Evolutionary conservation across 2,113 vertebrate genomes (phyloP).

Genomic region (Sminthopsis crassicaudata): DNA sequence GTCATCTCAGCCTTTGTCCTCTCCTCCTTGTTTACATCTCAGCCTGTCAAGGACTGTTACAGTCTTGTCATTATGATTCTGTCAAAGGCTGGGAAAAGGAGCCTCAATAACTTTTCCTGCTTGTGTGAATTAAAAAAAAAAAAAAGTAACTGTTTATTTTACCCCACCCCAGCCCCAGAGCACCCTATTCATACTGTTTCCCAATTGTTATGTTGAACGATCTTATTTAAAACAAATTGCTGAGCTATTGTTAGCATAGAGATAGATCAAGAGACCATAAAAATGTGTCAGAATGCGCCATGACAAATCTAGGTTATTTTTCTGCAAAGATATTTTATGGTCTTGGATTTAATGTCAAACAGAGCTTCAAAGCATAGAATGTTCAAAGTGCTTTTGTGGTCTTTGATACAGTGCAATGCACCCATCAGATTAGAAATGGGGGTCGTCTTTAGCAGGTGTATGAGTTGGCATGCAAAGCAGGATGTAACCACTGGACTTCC

Average conservation of each 20-base stretch:
- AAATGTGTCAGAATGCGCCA: not conserved
- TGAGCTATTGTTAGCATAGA: conserved; percentile 59
- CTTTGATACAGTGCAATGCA: not conserved
- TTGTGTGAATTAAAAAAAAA: conserved; percentile 6
- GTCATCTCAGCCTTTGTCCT: not conserved
- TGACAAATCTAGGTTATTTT: conserved; percentile 49
- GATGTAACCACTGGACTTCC: not conserved
- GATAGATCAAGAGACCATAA: conserved; percentile 60
- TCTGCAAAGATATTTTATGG: not conserved
- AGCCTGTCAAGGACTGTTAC: not conserved
- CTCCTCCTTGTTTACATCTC: not conserved
- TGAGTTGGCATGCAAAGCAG: not conserved
- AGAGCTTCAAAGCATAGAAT: not conserved
- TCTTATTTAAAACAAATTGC: conserved; percentile 42
- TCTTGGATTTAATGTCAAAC: not conserved
- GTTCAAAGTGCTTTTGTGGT: conserved; percentile 11
- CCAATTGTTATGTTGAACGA: conserved; percentile 34
- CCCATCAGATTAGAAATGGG: fast-evolving
- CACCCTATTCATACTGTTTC: conserved; percentile 47
- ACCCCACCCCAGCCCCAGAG: not conserved
- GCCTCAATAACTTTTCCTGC: not conserved
- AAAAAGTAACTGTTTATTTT: conserved; percentile 42
- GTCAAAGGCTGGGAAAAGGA: not conserved
- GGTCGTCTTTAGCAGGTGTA: not conserved
- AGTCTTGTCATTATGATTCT: not conserved